A percentile compares a stretch with the other conserved stretches of the same genome.
Evolutionary conservation across 2,797 vertebrate species (phyloP).

Genomic region (Danio choprae): DNA sequence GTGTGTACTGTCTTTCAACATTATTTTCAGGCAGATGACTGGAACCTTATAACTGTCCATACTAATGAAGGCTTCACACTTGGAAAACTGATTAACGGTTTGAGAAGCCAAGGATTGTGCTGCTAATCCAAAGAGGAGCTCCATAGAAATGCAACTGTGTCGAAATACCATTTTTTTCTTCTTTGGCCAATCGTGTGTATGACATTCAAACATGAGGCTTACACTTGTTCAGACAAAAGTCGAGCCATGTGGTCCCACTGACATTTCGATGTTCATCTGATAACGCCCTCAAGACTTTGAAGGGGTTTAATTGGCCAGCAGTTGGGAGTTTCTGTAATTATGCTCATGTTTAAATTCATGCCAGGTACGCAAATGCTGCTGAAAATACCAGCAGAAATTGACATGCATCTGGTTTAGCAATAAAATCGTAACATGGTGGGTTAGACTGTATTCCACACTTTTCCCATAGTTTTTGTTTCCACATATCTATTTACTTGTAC

Average conservation of each 20-base stretch:
- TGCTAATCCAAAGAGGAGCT: constrained; percentile 28
- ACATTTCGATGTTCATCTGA: constrained; percentile 49
- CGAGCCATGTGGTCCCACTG: constrained; percentile 24
- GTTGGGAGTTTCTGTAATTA: constrained; percentile 18
- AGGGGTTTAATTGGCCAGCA: constrained; percentile 18
- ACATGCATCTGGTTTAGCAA: neutral
- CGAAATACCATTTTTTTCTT: constrained; percentile 10
- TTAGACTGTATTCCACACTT: neutral
- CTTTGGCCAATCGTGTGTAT: constrained; percentile 20
- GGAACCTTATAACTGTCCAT: constrained; percentile 40
- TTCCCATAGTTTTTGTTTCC: neutral
- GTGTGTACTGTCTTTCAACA: constrained; percentile 51
- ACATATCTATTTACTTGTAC: neutral
- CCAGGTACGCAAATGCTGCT: neutral
- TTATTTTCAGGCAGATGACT: constrained; percentile 43
- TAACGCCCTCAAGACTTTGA: constrained; percentile 29
- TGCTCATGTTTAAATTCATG: constrained; percentile 18
- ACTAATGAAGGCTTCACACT: constrained; percentile 52
- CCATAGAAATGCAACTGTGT: constrained; percentile 19
- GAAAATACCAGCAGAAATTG: constrained; percentile 11
- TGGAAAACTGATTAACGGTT: constrained; percentile 32
- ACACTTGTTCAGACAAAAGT: constrained; percentile 43
- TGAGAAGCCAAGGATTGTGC: neutral
- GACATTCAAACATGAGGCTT: constrained; percentile 8
- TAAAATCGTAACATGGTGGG: neutral